phyloP scores from a whole-genome alignment of 92 coral and sea anemone species.

The Palythoa grandiflora region DNA sequence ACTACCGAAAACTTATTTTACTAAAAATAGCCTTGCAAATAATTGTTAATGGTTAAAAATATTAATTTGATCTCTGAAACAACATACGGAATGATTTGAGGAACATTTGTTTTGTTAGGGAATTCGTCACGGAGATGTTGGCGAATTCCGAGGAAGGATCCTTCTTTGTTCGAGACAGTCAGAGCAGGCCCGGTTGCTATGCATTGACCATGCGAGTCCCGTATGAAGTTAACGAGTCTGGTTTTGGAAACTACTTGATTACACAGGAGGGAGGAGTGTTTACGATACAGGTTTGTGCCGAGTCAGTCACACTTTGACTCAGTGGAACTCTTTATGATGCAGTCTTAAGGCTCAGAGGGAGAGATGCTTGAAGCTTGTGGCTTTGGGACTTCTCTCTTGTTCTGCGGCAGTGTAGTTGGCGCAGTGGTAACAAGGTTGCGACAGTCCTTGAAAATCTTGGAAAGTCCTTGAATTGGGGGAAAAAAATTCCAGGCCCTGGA shows the following conservation, averaged over 20 bases:
- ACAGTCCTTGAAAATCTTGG: too few relatives aligned
- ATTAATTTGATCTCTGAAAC: too few relatives aligned
- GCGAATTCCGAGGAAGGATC: slow-evolving; percentile 91
- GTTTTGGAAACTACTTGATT: slow-evolving; percentile 90
- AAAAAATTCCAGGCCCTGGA: too few relatives aligned
- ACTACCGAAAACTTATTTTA: too few relatives aligned
- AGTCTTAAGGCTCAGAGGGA: not conserved
- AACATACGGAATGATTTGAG: too few relatives aligned
- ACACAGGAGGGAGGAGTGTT: slow-evolving; percentile 79
- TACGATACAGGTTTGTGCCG: slow-evolving; percentile 80
- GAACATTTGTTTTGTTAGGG: slow-evolving; percentile 57
- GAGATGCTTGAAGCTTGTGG: not conserved
- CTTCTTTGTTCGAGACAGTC: slow-evolving; percentile 98
- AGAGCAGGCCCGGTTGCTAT: slow-evolving; percentile 89
- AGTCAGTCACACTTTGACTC: slow-evolving; percentile 32
- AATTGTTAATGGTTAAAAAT: too few relatives aligned
- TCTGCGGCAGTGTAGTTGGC: too few relatives aligned
- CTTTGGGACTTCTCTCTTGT: too few relatives aligned
- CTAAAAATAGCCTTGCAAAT: not conserved
- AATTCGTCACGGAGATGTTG: slow-evolving; percentile 88
- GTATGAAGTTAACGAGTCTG: slow-evolving; percentile 71
- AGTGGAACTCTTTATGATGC: not conserved
- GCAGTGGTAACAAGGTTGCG: too few relatives aligned
- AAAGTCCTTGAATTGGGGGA: too few relatives aligned
- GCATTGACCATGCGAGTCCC: slow-evolving; percentile 93